Evolutionary conservation across 2,797 vertebrate genomes (phyloP).

Genomic region (Sparus aurata): DNA sequence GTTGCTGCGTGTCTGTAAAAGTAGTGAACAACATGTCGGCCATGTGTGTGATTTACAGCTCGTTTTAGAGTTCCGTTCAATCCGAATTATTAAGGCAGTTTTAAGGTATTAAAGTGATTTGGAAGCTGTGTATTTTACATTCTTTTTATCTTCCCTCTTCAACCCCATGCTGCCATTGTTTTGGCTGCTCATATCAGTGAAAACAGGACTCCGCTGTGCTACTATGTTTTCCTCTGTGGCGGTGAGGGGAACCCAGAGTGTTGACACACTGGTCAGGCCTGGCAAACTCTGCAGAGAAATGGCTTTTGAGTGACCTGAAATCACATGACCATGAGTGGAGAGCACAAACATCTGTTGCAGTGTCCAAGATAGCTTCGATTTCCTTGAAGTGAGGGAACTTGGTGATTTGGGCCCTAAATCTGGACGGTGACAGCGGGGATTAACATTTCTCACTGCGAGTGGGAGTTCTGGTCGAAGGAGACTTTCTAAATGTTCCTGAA

Average conservation of each 20-base stretch:
- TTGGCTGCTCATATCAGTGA: slow-evolving; percentile 25
- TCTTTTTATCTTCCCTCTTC: not conserved
- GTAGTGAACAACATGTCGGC: not conserved
- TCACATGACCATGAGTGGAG: slow-evolving; percentile 52
- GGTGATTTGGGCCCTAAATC: slow-evolving; percentile 26
- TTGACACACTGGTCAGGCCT: slow-evolving; percentile 60
- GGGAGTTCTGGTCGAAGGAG: not conserved
- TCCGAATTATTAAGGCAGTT: not conserved
- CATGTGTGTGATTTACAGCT: not conserved
- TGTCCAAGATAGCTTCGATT: slow-evolving; percentile 29
- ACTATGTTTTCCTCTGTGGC: slow-evolving; percentile 59
- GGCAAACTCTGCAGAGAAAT: slow-evolving; percentile 38
- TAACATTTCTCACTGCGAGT: not conserved
- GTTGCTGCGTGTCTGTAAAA: not conserved
- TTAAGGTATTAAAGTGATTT: not conserved
- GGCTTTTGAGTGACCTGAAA: slow-evolving; percentile 68
- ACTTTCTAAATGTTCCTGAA: not conserved
- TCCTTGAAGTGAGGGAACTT: slow-evolving; percentile 55
- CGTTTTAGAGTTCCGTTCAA: not conserved
- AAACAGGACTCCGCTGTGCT: slow-evolving; percentile 45
- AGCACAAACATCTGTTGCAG: slow-evolving; percentile 59
- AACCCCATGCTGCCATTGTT: slow-evolving; percentile 22
- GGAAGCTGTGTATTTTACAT: not conserved
- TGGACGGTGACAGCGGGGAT: slow-evolving; percentile 24
- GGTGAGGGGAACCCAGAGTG: slow-evolving; percentile 56